Evolutionary conservation across 2,888 invertebrate genomes (phyloP).

Genomic region (Tetropium fuscum): DNA sequence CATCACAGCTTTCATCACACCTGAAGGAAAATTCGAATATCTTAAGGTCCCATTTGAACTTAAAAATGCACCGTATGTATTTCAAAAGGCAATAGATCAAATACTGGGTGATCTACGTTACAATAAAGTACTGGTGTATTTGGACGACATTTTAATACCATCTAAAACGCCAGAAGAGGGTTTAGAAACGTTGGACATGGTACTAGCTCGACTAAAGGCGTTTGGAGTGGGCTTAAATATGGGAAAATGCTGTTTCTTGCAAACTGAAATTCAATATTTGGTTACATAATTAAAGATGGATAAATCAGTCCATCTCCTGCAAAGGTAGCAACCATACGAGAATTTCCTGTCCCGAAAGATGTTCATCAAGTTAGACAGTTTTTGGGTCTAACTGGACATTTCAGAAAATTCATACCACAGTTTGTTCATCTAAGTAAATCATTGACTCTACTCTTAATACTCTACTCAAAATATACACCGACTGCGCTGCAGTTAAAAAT

Average conservation of each 20-base stretch:
- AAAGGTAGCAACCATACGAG: neutral
- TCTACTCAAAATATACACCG: too few relatives aligned
- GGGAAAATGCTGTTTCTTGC: slow-evolving; percentile 6
- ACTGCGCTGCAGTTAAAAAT: too few relatives aligned
- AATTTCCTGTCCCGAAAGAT: neutral
- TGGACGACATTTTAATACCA: neutral
- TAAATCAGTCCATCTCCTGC: neutral
- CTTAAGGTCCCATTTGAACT: too few relatives aligned
- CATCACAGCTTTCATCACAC: neutral
- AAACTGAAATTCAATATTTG: neutral
- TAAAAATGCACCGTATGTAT: too few relatives aligned
- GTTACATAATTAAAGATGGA: neutral
- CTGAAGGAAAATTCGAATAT: too few relatives aligned
- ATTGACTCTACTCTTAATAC: too few relatives aligned
- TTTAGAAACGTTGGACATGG: neutral
- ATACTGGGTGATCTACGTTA: neutral
- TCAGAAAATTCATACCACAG: slow-evolving; percentile 29
- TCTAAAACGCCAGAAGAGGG: neutral
- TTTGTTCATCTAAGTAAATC: too few relatives aligned
- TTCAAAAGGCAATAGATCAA: too few relatives aligned
- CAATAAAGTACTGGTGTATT: neutral
- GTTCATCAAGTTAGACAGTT: slow-evolving; percentile 4
- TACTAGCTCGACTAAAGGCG: too few relatives aligned
- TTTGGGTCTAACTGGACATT: slow-evolving; percentile 18
- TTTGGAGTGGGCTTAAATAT: slow-evolving; percentile 3